Evolutionary conservation across 2,797 vertebrate genomes (phyloP), one percentile per base, ranked within the genome.

Genomic region (Vireo griseus): DNA sequence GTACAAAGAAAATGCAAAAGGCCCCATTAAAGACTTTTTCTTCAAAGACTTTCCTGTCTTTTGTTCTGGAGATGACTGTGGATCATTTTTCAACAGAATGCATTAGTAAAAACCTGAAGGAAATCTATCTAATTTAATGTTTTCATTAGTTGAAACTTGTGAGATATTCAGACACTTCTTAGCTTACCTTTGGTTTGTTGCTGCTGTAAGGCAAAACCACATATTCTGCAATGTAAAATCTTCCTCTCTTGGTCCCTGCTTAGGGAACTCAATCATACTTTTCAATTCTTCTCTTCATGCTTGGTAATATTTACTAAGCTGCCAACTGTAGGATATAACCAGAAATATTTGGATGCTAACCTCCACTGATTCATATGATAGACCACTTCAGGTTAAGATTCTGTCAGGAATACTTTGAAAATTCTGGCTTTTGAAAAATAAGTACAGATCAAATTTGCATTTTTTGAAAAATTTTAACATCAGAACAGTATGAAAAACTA

Each of bases 11-110:
- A 76, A 59, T 73, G 21, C 42, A 52, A 72, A 90, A 88, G 29
- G 51, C 51, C 29, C 47, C 73, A 81, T 92, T 92, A 93, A 94
- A 94, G 86, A 59, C 76, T 72, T 80, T 71, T 92, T 90, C 82
- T 66, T 66, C 90, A 81, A 90, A 94, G 54, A 75, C 37, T 75
- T 94, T 86, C 62, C 28, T 77, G 48, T 89, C 79, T 84, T 90
- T 92, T 96, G 44, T 95, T 91, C 82, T 88, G 44, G 19, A 84
- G 58, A 75, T 93, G 73, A 88, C 47, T 48, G 44, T 86, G 83
- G 40, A 84, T 76, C 55, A 61, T 88, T 94, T 92, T 92, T 95
- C 86, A 95, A 21, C 48, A 84, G 66, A 90, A n/a, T 8, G 6
- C 29, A 86, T 92, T 68, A 55, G 58, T 79, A 73, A 88, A 91